Evolutionary conservation across 1,140 invertebrate species (phyloP).

Genomic region (Bombus pyrosoma): DNA sequence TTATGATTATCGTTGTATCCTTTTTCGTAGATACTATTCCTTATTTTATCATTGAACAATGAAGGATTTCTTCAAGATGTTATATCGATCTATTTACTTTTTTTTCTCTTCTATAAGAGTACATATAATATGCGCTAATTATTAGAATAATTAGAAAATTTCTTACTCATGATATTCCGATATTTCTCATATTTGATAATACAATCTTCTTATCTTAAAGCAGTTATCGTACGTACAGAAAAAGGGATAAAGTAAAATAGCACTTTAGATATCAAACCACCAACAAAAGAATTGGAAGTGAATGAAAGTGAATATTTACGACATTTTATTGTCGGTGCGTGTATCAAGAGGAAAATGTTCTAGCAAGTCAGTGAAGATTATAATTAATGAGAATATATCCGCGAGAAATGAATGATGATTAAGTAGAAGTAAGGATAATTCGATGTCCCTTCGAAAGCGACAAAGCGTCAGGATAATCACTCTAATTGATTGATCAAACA

Average conservation of each 20-base stretch:
- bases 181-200: no score
- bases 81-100: neutral
- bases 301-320: no score
- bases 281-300: neutral
- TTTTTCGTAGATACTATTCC: no score
- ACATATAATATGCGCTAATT: no score
- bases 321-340: no score
- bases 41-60: neutral
- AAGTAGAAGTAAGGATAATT: constrained; percentile 7
- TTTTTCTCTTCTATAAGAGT: no score
- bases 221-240: neutral
- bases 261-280: neutral
- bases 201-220: no score
- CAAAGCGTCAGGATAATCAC: constrained; percentile 30
- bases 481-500: constrained; percentile 53
- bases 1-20: no score
- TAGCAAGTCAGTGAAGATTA: neutral
- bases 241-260: neutral
- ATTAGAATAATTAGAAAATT: no score
- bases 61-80: neutral
- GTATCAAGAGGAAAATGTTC: no score
- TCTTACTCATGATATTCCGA: no score
- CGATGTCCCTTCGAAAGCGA: neutral
- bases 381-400: neutral
- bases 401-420: neutral